Conservation (phyloP, 2,888 invertebrate species). For the Hypomecis atomaria region DNA sequence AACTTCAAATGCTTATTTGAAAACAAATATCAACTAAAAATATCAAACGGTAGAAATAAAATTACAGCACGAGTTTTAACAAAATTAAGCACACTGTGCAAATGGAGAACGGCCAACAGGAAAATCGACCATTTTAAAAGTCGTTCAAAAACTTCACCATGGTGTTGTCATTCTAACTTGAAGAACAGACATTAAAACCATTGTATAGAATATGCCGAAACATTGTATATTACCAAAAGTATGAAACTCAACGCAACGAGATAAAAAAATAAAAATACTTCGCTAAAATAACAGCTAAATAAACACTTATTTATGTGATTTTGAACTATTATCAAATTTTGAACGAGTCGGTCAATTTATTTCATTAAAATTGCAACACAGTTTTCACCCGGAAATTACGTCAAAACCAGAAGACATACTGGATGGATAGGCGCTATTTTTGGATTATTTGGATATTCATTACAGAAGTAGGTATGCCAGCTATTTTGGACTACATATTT, state of each 20-base stretch:
- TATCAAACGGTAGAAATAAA: conserved; percentile 74
- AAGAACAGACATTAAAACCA: neutral
- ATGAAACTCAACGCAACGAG: no score
- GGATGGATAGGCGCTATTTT: conserved; percentile 76
- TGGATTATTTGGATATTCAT: conserved; percentile 72
- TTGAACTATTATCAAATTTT: neutral
- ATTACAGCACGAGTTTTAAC: conserved; percentile 71
- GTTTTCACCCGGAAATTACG: conserved; percentile 66
- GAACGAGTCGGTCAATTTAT: conserved; percentile 2
- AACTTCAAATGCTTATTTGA: conserved; percentile 70
- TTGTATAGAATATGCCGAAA: no score
- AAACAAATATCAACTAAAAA: conserved; percentile 81
- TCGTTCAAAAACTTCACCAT: conserved; percentile 59
- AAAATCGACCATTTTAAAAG: conserved; percentile 81
- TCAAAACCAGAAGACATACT: conserved; percentile 46
- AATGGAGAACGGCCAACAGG: conserved; percentile 82
- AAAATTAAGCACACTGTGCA: conserved; percentile 78
- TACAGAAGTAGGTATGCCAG: conserved; percentile 61
- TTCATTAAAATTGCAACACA: conserved; percentile 55
- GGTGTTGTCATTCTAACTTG: conserved; percentile 13
- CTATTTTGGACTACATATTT: conserved; percentile 80
- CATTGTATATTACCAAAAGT: no score
- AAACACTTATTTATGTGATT: no score
- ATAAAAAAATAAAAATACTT: no score
- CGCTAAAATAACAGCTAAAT: no score